Conservation (phyloP, 1,140 invertebrate species). For the Heliconius hermathena region DNA sequence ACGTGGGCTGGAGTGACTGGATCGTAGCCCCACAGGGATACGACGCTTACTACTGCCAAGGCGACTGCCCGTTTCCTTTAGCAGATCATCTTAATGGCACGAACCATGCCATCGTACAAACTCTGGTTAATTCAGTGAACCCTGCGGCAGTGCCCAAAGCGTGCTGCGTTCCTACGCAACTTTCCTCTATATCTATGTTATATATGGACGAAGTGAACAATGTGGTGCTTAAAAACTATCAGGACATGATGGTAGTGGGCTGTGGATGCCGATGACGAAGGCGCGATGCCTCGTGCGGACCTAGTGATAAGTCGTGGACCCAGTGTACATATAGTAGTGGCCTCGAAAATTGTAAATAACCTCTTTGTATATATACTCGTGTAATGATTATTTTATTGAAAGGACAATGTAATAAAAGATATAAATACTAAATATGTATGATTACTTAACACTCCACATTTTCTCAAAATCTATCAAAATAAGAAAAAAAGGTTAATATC, state of each 20-base stretch:
- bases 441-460: constrained; percentile 17
- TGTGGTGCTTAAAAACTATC: constrained; percentile 97
- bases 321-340: constrained; percentile 79
- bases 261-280: constrained; percentile 94
- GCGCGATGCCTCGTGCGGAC: constrained; percentile 61
- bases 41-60: constrained; percentile 97
- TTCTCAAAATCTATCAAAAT: neutral
- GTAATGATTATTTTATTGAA: constrained; percentile 81
- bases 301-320: constrained; percentile 76
- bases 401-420: constrained; percentile 77
- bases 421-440: constrained; percentile 46
- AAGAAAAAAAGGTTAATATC: no score
- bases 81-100: constrained; percentile 97
- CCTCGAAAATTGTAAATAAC: constrained; percentile 75
- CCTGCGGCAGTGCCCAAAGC: constrained; percentile 93
- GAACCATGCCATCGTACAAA: constrained; percentile 99
- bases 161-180: constrained; percentile 95
- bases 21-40: constrained; percentile 99
- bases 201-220: constrained; percentile 96
- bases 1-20: constrained; percentile 99
- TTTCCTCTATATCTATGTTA: constrained; percentile 95
- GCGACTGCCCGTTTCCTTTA: constrained; percentile 96
- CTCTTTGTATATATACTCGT: constrained; percentile 75
- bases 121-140: constrained; percentile 95
- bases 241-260: constrained; percentile 96